Conservation (phyloP, 2,113 vertebrate species). For the Chloropsis hardwickii region DNA sequence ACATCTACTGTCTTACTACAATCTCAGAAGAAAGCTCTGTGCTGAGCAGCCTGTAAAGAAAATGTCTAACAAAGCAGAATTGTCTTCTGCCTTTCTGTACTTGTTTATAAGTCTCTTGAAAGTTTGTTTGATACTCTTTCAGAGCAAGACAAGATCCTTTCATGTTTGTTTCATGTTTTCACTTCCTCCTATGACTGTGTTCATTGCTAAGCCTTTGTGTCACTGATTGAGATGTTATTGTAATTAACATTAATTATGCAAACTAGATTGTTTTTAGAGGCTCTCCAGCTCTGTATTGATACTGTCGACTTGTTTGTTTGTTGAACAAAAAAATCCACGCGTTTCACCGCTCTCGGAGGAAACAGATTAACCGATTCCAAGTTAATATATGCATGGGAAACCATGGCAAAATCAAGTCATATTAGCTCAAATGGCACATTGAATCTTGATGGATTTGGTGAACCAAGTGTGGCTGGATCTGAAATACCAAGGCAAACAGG, state of each 20-base stretch:
- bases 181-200: conserved; percentile 49
- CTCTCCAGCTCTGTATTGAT: conserved; percentile 38
- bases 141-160: background rate
- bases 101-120: conserved; percentile 30
- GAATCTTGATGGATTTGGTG: background rate
- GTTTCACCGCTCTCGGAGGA: background rate
- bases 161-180: conserved; percentile 51
- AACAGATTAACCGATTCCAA: background rate
- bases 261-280: conserved; percentile 58
- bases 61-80: background rate
- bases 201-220: conserved; percentile 60
- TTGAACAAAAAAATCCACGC: conserved; percentile 18
- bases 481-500: background rate
- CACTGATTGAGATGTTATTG: conserved; percentile 59
- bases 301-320: conserved; percentile 50
- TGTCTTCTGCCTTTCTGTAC: background rate
- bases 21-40: background rate
- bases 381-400: background rate
- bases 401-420: background rate
- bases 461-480: background rate
- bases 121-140: conserved; percentile 22
- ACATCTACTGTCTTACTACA: background rate
- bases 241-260: conserved; percentile 67
- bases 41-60: background rate
- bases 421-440: background rate